Conservation (phyloP, 2,888 invertebrate genomes). For the Agonopterix heracliana region DNA sequence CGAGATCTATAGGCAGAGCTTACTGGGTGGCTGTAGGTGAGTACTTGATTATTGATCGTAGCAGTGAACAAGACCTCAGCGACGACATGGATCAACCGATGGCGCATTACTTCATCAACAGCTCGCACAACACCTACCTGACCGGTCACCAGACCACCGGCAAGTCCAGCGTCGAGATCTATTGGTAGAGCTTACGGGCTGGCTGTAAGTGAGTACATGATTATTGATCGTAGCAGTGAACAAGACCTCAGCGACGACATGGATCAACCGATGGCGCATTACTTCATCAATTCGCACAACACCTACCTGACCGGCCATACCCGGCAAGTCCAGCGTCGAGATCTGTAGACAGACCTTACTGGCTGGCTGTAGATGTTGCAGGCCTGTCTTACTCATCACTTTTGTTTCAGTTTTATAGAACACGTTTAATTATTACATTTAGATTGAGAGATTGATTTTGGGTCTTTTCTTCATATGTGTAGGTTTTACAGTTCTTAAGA, state of each 20-base stretch:
- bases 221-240: conserved; percentile 85
- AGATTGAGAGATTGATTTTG: no score
- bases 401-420: no score
- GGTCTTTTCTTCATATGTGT: no score
- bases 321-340: conserved; percentile 97
- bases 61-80: conserved; percentile 92
- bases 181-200: conserved; percentile 93
- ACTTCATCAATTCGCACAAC: conserved; percentile 99
- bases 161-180: conserved; percentile 97
- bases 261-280: conserved; percentile 96
- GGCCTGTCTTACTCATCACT: no score
- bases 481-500: no score
- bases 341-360: conserved; percentile 96
- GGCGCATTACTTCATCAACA: conserved; percentile 98
- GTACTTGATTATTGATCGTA: conserved; percentile 92
- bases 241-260: conserved; percentile 96
- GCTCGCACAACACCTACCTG: conserved; percentile 98
- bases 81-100: conserved; percentile 98
- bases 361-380: conserved; percentile 92
- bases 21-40: no score
- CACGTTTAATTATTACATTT: no score
- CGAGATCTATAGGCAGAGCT: no score
- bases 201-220: conserved; percentile 85
- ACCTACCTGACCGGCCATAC: conserved; percentile 98
- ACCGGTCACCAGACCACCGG: conserved; percentile 98